Conservation (phyloP, 2,113 vertebrate genomes). For the Chinchilla lanigera region DNA sequence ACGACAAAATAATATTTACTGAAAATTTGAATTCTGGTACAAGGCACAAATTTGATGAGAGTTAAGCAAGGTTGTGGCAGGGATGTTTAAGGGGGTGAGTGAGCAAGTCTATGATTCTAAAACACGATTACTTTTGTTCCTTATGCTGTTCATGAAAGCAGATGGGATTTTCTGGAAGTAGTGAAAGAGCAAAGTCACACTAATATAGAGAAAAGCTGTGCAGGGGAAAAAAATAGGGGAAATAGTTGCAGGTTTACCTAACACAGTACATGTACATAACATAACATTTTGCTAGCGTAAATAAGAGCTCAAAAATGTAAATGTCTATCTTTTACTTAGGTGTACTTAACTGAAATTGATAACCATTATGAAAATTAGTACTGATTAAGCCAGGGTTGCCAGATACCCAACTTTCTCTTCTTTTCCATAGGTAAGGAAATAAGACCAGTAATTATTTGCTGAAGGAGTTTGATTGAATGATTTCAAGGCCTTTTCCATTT, state of each 20-base stretch:
- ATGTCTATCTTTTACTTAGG: neutral
- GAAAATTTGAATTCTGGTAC: neutral
- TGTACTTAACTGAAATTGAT: constrained; percentile 45
- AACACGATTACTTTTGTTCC: neutral
- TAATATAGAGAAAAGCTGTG: neutral
- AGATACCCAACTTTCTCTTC: neutral
- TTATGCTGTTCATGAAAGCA: neutral
- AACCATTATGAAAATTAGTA: constrained; percentile 36
- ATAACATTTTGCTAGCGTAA: neutral
- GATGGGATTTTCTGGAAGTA: neutral
- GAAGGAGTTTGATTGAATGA: neutral
- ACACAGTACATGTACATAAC: neutral
- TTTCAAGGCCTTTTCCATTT: neutral
- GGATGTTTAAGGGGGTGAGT: neutral
- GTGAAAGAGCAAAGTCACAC: neutral
- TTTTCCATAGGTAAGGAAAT: neutral
- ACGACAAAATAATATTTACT: neutral
- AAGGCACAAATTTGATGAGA: neutral
- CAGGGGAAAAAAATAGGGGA: no score
- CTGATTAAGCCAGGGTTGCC: neutral
- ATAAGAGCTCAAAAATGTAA: neutral
- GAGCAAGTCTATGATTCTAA: neutral
- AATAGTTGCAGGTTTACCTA: neutral
- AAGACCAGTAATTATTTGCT: neutral
- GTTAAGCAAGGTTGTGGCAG: neutral